Percentiles rank a stretch among this genome's conserved stretches.
Conservation (phyloP, 2,888 invertebrate species). For the Helicoverpa assulta region DNA sequence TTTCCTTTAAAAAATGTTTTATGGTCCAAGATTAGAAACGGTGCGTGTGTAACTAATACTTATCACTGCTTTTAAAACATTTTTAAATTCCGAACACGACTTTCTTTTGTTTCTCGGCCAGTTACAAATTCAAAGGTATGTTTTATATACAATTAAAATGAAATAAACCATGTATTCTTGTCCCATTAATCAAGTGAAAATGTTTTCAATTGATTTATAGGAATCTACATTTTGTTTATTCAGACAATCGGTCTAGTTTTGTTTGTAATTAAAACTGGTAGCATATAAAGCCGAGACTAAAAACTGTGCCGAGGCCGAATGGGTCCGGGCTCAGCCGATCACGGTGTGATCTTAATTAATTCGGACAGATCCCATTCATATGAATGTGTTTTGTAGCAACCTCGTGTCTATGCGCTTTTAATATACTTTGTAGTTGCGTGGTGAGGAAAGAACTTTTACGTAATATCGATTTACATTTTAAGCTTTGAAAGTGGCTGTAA, state of each 20-base stretch:
- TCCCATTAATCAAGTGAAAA: constrained; percentile 34
- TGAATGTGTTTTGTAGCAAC: constrained; percentile 51
- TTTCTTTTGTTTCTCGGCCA: constrained; percentile 17
- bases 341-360: constrained; percentile 55
- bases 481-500: not conserved
- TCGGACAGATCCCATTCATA: constrained; percentile 47
- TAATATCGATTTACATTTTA: constrained; percentile 2
- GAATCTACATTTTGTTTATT: constrained; percentile 35
- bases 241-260: constrained; percentile 43
- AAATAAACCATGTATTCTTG: constrained; percentile 32
- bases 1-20: constrained; percentile 42
- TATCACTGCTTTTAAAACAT: constrained; percentile 47
- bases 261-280: constrained; percentile 46
- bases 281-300: constrained; percentile 49
- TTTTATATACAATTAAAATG: constrained; percentile 11
- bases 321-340: constrained; percentile 38
- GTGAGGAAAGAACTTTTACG: constrained; percentile 39
- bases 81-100: constrained; percentile 10
- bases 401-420: constrained; percentile 39
- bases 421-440: not conserved
- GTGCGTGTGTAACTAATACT: constrained; percentile 17
- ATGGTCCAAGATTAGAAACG: constrained; percentile 30
- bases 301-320: constrained; percentile 52
- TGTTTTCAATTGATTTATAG: constrained; percentile 33
- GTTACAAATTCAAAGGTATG: constrained; percentile 24